These are phyloP conservation scores for Diadumene lineata DNA, from an alignment of 92 coral and sea anemone genomes.

Conservation along the genomic window DNA sequence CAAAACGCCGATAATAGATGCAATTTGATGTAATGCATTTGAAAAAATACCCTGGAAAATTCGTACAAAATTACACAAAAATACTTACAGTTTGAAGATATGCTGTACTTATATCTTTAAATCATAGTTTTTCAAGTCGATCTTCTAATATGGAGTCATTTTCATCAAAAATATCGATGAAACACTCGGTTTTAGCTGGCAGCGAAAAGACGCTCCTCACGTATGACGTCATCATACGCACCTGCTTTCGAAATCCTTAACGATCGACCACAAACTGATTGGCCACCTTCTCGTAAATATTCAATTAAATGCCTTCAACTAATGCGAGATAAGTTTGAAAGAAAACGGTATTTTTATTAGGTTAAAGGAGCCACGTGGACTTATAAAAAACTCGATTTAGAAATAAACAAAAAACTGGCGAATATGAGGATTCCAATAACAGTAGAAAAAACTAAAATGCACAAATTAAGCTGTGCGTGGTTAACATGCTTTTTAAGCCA, in stretches of 20 bases:
- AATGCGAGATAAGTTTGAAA: neutral
- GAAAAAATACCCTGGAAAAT: too few species aligned
- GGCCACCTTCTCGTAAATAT: slow-evolving; percentile 10
- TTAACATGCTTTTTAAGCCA: too few species aligned
- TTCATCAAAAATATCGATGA: slow-evolving; percentile 11
- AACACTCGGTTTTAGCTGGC: slow-evolving; percentile 21
- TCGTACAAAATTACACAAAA: too few species aligned
- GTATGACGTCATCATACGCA: slow-evolving; percentile 14
- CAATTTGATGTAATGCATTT: too few species aligned
- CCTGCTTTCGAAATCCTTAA: slow-evolving; percentile 12
- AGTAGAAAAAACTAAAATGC: too few species aligned
- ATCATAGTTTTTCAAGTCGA: too few species aligned
- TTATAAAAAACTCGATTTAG: too few species aligned
- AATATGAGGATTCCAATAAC: too few species aligned
- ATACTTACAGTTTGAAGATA: neutral
- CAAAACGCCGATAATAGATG: too few species aligned
- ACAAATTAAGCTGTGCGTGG: too few species aligned
- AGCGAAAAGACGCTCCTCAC: slow-evolving; percentile 27
- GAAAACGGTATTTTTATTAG: neutral
- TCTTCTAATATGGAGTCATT: slow-evolving; percentile 12
- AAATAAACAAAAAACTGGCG: too few species aligned
- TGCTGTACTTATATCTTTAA: neutral
- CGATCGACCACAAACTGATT: slow-evolving; percentile 14
- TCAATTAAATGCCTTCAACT: slow-evolving; percentile 4
- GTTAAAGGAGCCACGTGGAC: neutral